A percentile compares a stretch with the other conserved stretches of the same genome.
phyloP scores from a whole-genome alignment of 1,140 invertebrate species.

The Drosophila equinoxialis region DNA sequence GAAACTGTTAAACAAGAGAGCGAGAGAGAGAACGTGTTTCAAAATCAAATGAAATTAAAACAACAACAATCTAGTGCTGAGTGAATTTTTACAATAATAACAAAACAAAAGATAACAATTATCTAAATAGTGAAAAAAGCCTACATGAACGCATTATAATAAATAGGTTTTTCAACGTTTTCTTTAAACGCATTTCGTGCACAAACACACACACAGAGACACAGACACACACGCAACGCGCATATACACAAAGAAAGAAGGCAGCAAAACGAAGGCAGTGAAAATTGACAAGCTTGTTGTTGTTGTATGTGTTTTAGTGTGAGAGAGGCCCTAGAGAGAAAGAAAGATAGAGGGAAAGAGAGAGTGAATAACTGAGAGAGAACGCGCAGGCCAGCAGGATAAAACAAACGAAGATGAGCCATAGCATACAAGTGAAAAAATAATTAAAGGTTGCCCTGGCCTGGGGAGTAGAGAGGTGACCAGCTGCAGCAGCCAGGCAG shows the following conservation, averaged over 20 bases:
- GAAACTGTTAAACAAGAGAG: too few species aligned
- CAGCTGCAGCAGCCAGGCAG: slow-evolving; percentile 28
- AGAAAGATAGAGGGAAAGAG: slow-evolving; percentile 35
- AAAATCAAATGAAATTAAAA: slow-evolving; percentile 59
- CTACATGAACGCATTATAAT: slow-evolving; percentile 10
- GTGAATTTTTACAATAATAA: slow-evolving; percentile 46
- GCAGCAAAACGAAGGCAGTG: slow-evolving; percentile 46
- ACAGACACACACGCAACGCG: slow-evolving; percentile 42
- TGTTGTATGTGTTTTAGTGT: slow-evolving; percentile 46
- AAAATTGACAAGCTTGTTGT: slow-evolving; percentile 60
- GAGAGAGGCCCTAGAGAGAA: slow-evolving; percentile 38
- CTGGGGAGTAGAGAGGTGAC: slow-evolving; percentile 27
- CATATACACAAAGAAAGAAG: slow-evolving; percentile 59
- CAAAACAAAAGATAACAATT: slow-evolving; percentile 29
- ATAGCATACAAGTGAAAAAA: slow-evolving; percentile 72
- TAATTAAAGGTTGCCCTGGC: slow-evolving; percentile 67
- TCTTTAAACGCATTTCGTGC: slow-evolving; percentile 72
- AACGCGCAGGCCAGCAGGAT: slow-evolving; percentile 60
- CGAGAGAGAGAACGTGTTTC: slow-evolving; percentile 25
- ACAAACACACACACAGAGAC: slow-evolving; percentile 38
- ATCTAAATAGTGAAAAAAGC: not conserved
- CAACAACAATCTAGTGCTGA: slow-evolving; percentile 49
- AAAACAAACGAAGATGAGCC: slow-evolving; percentile 69
- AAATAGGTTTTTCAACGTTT: slow-evolving; percentile 66
- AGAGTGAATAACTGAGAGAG: slow-evolving; percentile 41